Percentiles rank a stretch among this genome's conserved stretches.
These are phyloP conservation scores for Ptyas mucosa DNA, from an alignment of 2,113 vertebrate genomes.

Conservation along the genomic window DNA sequence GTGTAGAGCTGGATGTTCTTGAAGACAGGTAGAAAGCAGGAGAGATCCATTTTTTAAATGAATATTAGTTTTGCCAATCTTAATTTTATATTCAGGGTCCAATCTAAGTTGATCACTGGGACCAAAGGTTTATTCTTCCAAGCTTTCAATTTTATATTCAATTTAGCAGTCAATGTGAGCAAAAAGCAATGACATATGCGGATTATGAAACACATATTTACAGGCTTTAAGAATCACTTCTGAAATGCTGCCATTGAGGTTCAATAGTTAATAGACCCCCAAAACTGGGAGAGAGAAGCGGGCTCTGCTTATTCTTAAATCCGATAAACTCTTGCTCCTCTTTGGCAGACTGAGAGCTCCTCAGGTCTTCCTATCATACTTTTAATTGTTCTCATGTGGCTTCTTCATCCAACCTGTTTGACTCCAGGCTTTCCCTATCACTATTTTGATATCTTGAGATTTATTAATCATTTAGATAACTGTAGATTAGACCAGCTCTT, in stretches of 20 bases:
- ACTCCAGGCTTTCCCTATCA: not conserved
- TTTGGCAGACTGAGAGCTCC: not conserved
- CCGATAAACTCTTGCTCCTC: not conserved
- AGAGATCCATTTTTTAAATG: not conserved
- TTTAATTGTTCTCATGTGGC: not conserved
- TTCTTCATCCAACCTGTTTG: not conserved
- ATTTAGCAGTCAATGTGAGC: not conserved
- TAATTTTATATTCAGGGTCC: not conserved
- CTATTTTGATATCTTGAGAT: not conserved
- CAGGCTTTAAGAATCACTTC: not conserved
- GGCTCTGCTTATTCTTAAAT: not conserved
- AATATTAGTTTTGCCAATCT: not conserved
- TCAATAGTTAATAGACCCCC: not conserved
- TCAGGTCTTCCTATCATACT: not conserved
- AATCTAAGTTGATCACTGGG: not conserved
- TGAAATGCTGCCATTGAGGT: not conserved
- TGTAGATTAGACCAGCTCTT: not conserved
- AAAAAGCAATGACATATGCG: not conserved
- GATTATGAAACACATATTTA: not conserved
- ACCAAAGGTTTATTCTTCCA: not conserved
- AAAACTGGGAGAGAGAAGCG: not conserved
- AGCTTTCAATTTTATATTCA: not conserved
- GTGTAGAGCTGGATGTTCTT: not conserved
- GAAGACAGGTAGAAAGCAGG: not conserved
- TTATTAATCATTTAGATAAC: not conserved